Conservation (phyloP, 2,888 invertebrate genomes). For the Abrostola tripartita region DNA sequence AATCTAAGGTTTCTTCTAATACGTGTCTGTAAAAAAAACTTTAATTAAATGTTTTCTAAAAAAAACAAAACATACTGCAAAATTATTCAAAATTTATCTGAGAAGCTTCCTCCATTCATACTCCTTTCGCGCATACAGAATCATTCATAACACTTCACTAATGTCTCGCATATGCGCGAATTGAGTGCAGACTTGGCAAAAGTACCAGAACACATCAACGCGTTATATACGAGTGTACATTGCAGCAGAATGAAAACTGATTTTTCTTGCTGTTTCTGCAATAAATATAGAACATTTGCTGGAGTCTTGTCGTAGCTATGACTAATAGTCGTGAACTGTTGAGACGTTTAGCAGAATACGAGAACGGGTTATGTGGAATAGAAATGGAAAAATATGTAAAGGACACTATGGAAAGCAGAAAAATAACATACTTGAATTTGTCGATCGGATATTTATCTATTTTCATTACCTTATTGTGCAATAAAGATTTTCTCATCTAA, state of each 20-base stretch:
- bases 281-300: constrained; percentile 34
- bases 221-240: constrained; percentile 23
- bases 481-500: no score
- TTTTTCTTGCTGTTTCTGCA: constrained; percentile 36
- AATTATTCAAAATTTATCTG: no score
- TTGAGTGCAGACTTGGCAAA: constrained; percentile 42
- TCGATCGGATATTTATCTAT: neutral
- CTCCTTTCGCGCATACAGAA: constrained; percentile 9
- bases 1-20: no score
- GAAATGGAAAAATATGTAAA: neutral
- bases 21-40: no score
- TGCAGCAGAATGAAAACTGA: constrained; percentile 40
- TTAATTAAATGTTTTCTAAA: no score
- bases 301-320: constrained; percentile 16
- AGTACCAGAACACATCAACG: constrained; percentile 36
- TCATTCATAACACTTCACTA: constrained; percentile 49
- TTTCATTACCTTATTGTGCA: no score
- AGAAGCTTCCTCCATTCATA: no score
- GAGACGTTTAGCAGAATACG: constrained; percentile 17
- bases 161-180: constrained; percentile 27
- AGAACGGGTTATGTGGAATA: neutral
- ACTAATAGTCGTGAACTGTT: constrained; percentile 34
- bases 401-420: neutral
- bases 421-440: neutral
- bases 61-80: no score